Percentiles rank a stretch among this genome's conserved stretches.
These are phyloP conservation scores for Perca flavescens DNA, from an alignment of 2,113 vertebrate genomes.

Conservation along the genomic window DNA sequence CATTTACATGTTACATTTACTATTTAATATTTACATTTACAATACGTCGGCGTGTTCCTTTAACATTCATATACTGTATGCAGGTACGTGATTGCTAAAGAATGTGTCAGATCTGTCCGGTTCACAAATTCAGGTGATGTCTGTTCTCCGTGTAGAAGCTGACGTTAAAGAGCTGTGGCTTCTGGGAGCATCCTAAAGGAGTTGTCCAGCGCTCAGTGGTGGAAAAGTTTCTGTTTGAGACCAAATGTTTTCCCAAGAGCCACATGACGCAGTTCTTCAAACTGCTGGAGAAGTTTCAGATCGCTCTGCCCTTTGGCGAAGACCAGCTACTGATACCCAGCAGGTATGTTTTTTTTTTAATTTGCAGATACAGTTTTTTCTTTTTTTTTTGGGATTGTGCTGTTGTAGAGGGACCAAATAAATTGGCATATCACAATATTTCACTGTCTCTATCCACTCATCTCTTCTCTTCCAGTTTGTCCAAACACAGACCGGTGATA, in stretches of 20 bases:
- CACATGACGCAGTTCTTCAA: constrained; percentile 92
- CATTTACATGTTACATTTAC: too few species aligned
- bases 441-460: background rate
- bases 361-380: background rate
- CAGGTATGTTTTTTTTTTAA: constrained; percentile 83
- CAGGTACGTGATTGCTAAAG: background rate
- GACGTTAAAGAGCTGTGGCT: constrained; percentile 84
- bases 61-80: background rate
- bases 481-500: constrained; percentile 91
- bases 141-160: constrained; percentile 58
- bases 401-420: too few species aligned
- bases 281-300: constrained; percentile 96
- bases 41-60: too few species aligned
- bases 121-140: background rate
- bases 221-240: constrained; percentile 90
- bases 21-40: too few species aligned
- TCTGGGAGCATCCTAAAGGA: constrained; percentile 87
- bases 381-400: background rate
- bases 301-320: constrained; percentile 92
- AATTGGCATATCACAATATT: background rate
- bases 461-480: constrained; percentile 84
- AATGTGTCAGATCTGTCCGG: background rate
- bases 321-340: constrained; percentile 93
- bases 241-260: constrained; percentile 89
- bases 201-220: constrained; percentile 89